These are phyloP conservation scores for Hydrolagus colliei DNA, from an alignment of 2,797 vertebrate species.

Conservation along the genomic window DNA sequence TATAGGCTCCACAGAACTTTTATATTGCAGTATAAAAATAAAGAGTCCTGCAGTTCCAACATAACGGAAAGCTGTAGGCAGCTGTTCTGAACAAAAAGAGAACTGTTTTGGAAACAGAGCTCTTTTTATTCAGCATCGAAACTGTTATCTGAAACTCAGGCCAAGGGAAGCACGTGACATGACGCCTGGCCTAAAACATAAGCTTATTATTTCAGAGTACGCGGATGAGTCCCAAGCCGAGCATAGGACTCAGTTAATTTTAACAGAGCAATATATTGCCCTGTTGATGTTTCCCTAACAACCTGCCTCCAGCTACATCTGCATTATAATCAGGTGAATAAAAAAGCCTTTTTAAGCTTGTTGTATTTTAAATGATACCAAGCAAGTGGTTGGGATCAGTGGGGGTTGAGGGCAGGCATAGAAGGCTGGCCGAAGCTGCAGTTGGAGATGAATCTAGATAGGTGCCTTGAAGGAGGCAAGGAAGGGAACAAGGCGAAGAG, in stretches of 20 bases:
- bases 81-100: constrained; percentile 14
- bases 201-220: constrained; percentile 5
- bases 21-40: no score
- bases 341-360: background rate
- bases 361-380: background rate
- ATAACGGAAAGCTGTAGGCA: constrained; percentile 1
- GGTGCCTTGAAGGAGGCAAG: no score
- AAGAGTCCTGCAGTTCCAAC: background rate
- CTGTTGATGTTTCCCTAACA: background rate
- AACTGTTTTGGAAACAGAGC: constrained; percentile 16
- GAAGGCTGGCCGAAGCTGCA: background rate
- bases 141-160: background rate
- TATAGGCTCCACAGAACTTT: no score
- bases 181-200: background rate
- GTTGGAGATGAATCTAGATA: no score
- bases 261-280: background rate
- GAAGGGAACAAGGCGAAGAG: no score
- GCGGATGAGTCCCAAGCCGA: background rate
- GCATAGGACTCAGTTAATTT: background rate
- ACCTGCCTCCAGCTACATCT: background rate
- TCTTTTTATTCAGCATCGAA: background rate
- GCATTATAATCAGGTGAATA: background rate
- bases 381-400: background rate
- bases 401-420: no score
- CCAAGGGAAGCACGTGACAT: constrained; percentile 11